A percentile compares a stretch with the other conserved stretches of the same genome.
Evolutionary conservation across 2,888 invertebrate species (phyloP).

Genomic region (Leptothorax acervorum): DNA sequence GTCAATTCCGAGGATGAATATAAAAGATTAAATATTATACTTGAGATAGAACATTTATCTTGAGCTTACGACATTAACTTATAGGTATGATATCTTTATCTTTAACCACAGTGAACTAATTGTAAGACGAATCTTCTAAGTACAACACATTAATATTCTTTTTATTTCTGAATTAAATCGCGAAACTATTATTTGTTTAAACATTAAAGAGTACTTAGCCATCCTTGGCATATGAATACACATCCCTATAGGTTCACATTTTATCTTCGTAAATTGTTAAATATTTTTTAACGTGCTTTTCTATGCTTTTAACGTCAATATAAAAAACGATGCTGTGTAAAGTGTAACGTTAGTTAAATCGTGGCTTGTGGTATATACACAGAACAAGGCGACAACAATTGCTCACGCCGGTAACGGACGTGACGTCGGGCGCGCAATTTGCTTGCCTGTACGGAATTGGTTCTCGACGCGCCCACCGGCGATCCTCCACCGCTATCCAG

Average conservation of each 20-base stretch:
- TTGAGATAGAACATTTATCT: neutral
- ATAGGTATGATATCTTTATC: neutral
- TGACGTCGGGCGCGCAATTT: slow-evolving; percentile 81
- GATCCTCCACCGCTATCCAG: slow-evolving; percentile 30
- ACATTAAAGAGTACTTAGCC: neutral
- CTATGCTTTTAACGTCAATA: neutral
- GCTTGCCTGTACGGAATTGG: slow-evolving; percentile 76
- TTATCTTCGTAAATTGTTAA: neutral
- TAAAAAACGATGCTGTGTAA: neutral
- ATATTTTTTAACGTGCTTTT: neutral
- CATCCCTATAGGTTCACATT: neutral
- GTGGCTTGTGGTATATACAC: slow-evolving; percentile 45
- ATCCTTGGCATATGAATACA: neutral
- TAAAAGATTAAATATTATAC: neutral
- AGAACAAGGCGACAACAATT: slow-evolving; percentile 79
- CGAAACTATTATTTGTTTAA: neutral
- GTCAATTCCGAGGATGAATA: slow-evolving; percentile 5
- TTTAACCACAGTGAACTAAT: neutral
- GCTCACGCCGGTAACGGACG: slow-evolving; percentile 79
- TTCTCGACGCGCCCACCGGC: slow-evolving; percentile 58
- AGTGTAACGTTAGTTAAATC: slow-evolving; percentile 6
- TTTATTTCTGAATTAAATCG: neutral
- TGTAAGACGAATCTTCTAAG: neutral
- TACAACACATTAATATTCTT: neutral
- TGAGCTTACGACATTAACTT: neutral